Evolutionary conservation across 2,113 vertebrate genomes (phyloP).

Genomic region (Oenanthe melanoleuca): DNA sequence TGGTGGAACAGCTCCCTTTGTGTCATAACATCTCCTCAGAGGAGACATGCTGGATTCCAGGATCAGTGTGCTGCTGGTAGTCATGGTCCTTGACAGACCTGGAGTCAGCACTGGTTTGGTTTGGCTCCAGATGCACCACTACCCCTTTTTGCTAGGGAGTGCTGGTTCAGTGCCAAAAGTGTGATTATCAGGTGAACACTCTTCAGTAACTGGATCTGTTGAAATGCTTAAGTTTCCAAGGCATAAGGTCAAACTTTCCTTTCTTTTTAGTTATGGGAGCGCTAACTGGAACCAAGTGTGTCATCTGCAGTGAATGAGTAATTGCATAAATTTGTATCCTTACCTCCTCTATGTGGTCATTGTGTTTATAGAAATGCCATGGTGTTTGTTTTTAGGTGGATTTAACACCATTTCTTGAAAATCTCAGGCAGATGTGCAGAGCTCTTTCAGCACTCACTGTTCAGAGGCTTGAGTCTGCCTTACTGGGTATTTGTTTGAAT

Average conservation of each 20-base stretch:
- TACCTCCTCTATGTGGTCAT: not conserved
- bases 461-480: not conserved
- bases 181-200: not conserved
- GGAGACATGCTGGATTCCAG: not conserved
- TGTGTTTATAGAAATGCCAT: not conserved
- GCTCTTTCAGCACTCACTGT: fast-evolving
- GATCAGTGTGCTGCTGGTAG: not conserved
- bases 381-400: not conserved
- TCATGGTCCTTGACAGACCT: too few species aligned
- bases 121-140: not conserved
- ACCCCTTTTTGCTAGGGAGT: not conserved
- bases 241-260: not conserved
- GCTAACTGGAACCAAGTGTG: not conserved
- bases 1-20: not conserved
- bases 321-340: not conserved
- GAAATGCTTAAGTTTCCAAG: not conserved
- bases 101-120: not conserved
- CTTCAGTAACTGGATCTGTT: not conserved
- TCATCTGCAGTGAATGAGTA: not conserved
- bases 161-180: not conserved
- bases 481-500: not conserved
- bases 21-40: not conserved
- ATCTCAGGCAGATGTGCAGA: not conserved
- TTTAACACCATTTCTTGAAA: not conserved
- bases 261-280: not conserved